phyloP scores from a whole-genome alignment of 2,113 vertebrate species.

The Plectropomus leopardus region DNA sequence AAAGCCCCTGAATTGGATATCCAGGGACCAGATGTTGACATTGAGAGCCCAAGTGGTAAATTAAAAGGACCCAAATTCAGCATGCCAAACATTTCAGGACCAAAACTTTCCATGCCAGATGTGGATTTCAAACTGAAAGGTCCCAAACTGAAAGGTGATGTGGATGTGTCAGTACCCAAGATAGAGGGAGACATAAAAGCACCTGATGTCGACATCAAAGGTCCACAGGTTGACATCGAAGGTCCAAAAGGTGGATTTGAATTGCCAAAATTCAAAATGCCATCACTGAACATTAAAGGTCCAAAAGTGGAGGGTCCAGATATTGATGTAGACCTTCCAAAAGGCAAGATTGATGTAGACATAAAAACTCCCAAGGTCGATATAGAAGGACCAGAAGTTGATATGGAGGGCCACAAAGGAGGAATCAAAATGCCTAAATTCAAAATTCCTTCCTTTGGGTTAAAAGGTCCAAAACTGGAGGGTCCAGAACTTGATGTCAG shows the following conservation, averaged over 20 bases:
- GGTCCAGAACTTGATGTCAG: slow-evolving; percentile 16
- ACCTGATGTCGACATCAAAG: neutral
- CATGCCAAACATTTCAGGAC: no score
- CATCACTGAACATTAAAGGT: slow-evolving; percentile 8
- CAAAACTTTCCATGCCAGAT: no score
- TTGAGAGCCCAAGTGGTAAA: no score
- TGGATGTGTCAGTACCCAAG: no score
- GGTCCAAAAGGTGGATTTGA: slow-evolving; percentile 11
- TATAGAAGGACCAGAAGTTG: slow-evolving; percentile 42
- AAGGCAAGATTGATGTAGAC: neutral
- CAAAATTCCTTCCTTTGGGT: slow-evolving; percentile 2
- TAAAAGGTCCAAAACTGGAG: neutral
- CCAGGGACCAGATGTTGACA: no score
- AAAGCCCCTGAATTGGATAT: no score
- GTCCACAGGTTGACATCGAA: neutral
- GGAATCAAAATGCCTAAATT: slow-evolving; percentile 62
- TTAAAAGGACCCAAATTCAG: no score
- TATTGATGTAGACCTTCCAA: no score
- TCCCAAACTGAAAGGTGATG: no score
- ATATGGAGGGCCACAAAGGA: slow-evolving; percentile 36
- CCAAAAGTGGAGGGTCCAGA: neutral
- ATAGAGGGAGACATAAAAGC: no score
- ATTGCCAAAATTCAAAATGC: slow-evolving; percentile 34
- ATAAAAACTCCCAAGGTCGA: slow-evolving; percentile 50
- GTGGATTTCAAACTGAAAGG: no score